These are phyloP conservation scores for Endotricha flammealis DNA, from an alignment of 2,888 invertebrate genomes.

Conservation along the genomic window DNA sequence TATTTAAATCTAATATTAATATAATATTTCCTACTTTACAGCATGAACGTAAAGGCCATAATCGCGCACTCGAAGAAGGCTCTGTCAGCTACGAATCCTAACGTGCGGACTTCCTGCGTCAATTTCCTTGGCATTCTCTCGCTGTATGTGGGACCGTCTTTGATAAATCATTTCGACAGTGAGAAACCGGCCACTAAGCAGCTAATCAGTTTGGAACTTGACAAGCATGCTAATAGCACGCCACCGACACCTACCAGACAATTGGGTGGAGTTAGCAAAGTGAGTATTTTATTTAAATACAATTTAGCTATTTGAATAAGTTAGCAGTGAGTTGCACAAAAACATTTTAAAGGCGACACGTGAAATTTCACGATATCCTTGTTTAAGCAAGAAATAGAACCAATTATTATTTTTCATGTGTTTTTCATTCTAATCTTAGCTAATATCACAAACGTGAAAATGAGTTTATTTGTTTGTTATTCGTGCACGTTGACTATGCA, in stretches of 20 bases:
- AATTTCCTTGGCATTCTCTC: constrained; percentile 86
- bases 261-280: constrained; percentile 61
- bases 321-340: too few species aligned
- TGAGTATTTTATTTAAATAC: too few species aligned
- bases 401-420: too few species aligned
- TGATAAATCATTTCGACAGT: constrained; percentile 88
- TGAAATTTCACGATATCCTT: too few species aligned
- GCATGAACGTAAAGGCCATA: constrained; percentile 84
- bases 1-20: neutral
- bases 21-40: constrained; percentile 30
- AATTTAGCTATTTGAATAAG: too few species aligned
- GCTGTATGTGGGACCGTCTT: constrained; percentile 86
- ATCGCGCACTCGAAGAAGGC: constrained; percentile 90
- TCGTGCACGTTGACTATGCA: too few species aligned
- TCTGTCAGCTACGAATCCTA: constrained; percentile 89
- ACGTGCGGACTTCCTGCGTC: constrained; percentile 88
- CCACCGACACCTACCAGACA: constrained; percentile 87
- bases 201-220: constrained; percentile 91
- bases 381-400: too few species aligned
- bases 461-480: too few species aligned
- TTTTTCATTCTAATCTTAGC: too few species aligned
- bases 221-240: constrained; percentile 86
- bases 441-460: too few species aligned
- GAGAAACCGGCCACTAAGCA: constrained; percentile 92
- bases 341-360: too few species aligned